Base-by-base conservation (phyloP, 2,888 invertebrate genomes). In the Incurvaria masculella region DNA sequence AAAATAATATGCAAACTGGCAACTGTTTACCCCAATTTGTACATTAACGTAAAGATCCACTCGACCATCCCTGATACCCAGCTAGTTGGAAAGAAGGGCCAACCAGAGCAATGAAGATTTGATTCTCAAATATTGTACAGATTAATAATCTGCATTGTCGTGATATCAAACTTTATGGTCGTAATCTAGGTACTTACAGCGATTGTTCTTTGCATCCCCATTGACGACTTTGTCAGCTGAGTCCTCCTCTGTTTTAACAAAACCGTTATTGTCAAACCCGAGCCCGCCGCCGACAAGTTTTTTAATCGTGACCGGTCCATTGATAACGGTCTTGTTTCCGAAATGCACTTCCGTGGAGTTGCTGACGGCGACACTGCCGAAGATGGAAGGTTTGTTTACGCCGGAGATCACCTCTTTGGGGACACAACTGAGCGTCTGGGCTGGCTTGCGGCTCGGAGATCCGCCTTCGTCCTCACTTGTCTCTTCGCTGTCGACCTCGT, bases 231-330 rank as follows among this genome's bases (percentile, higher is more conserved):
- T 20, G 14, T 39, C 23, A 4, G 43, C 20, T 19, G 51, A 51
- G 42, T 69, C 68, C 47, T 64, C 62, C 19, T 70, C 70, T 43
- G 64, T 63, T 50, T 57, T 62, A 8, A 57, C 58, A 53, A 68
- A 76, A 0, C 68, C 64, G 21, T 56, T 53, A 57, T 78, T 76
- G 10, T 71, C 73, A 33, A 69, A 52, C 5, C 72, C 75, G 33
- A 59, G 49, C 52, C 63, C 63, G 49, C 63, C 64, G 17, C 86
- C 83, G 48, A 88, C 75, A 53, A 88, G 80, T 63, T 89, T 88
- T 61, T 88, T 88, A 56, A 90, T 89, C 26, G 85, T 87, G 16
- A 90, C 88, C 42, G 89, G 89, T 5, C 89, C 89, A 61, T 89
- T 85, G 60, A 88, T 89, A 59, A 85, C 85, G 4, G 87, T 87